A percentile compares a stretch with the other conserved stretches of the same genome.
Conservation (phyloP, 2,888 invertebrate species). For the Orthosia cruda region DNA sequence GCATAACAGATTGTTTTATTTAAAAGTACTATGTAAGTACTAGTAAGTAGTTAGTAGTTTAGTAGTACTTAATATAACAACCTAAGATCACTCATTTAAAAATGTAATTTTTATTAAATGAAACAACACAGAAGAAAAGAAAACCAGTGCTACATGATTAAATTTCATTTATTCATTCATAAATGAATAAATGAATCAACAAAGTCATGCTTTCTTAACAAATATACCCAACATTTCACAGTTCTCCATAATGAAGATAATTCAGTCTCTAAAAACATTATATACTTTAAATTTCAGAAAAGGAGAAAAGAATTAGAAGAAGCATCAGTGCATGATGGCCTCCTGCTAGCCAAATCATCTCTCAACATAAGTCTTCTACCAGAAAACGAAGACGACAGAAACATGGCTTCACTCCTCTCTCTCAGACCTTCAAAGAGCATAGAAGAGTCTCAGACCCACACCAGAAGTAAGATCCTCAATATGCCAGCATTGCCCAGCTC, state of each 20-base stretch:
- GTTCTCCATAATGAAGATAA: too few species aligned
- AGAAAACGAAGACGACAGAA: slow-evolving; percentile 95
- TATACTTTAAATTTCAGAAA: slow-evolving; percentile 79
- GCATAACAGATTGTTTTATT: too few species aligned
- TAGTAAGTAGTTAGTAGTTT: too few species aligned
- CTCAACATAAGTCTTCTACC: slow-evolving; percentile 95
- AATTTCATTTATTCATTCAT: too few species aligned
- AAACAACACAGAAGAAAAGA: not conserved
- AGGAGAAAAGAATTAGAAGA: slow-evolving; percentile 95
- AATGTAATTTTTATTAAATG: too few species aligned
- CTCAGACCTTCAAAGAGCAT: slow-evolving; percentile 93
- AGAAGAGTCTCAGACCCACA: slow-evolving; percentile 90
- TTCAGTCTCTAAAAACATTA: not conserved
- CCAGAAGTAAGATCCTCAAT: slow-evolving; percentile 90
- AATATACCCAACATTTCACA: not conserved
- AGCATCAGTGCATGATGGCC: slow-evolving; percentile 93
- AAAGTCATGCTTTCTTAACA: not conserved
- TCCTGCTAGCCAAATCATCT: slow-evolving; percentile 94
- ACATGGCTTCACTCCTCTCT: slow-evolving; percentile 95
- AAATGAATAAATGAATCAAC: not conserved
- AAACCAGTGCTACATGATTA: not conserved
- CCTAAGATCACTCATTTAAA: too few species aligned
- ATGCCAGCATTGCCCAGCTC: slow-evolving; percentile 92
- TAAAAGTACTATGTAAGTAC: too few species aligned
- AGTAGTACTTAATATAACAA: too few species aligned